Conservation (phyloP, 2,113 vertebrate species). For the Ovibos moschatus region DNA sequence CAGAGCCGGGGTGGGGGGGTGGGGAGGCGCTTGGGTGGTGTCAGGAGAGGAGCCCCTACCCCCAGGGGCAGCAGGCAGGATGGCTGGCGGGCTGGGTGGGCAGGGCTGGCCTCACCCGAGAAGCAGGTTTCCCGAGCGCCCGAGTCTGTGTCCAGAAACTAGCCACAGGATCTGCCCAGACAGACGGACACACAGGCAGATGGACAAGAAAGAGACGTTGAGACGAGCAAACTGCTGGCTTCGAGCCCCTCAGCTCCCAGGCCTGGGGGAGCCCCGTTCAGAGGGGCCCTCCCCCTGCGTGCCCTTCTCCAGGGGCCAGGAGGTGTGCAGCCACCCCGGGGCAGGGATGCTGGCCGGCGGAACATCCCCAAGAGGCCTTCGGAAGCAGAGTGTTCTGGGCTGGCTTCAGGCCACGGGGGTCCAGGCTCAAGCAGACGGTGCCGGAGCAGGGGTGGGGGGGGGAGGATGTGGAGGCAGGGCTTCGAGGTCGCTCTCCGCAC, state of each 20-base stretch:
- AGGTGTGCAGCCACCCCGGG: not conserved
- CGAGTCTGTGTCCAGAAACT: not conserved
- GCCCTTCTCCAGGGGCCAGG: not conserved
- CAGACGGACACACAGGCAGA: not conserved
- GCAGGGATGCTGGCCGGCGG: not conserved
- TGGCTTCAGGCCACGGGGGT: not conserved
- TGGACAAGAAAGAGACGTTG: not conserved
- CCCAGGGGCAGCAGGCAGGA: not conserved
- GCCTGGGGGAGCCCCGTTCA: accelerated
- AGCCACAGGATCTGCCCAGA: not conserved
- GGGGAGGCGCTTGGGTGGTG: not conserved
- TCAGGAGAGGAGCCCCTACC: not conserved
- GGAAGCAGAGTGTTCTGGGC: not conserved
- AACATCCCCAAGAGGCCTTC: not conserved
- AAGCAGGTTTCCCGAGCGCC: accelerated
- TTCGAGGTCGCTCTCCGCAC: accelerated
- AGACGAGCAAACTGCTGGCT: not conserved
- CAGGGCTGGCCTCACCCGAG: not conserved
- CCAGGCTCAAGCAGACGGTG: not conserved
- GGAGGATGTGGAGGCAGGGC: not conserved
- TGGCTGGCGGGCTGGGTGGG: accelerated
- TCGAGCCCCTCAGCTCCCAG: not conserved
- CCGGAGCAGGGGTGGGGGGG: not conserved
- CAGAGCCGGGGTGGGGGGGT: accelerated
- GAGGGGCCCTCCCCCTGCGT: too few species aligned